Percentiles rank a stretch among this genome's conserved stretches.
Evolutionary conservation across 2,113 vertebrate genomes (phyloP).

Genomic region (Sinocyclocheilus anophthalmus): DNA sequence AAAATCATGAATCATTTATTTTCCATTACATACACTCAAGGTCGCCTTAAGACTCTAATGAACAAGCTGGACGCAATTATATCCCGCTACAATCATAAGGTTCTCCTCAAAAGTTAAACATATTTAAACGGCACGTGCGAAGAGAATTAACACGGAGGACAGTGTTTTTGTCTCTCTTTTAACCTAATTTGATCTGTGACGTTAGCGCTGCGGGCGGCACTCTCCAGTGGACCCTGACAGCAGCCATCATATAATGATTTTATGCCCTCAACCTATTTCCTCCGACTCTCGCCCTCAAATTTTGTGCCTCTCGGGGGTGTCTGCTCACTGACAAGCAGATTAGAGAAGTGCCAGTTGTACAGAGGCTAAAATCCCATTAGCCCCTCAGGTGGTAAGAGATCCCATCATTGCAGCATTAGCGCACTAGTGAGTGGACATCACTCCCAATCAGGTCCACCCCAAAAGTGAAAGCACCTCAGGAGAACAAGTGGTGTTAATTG

Average conservation of each 20-base stretch:
- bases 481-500: constrained; percentile 48
- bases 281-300: background rate
- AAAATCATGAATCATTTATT: constrained; percentile 24
- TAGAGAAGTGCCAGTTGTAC: constrained; percentile 56
- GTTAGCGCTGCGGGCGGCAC: background rate
- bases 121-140: background rate
- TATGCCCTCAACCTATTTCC: constrained; percentile 4
- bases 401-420: constrained; percentile 43
- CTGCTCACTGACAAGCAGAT: constrained; percentile 63
- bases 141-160: constrained; percentile 14
- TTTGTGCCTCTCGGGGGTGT: constrained; percentile 38
- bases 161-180: constrained; percentile 12
- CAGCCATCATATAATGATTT: constrained; percentile 14
- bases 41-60: constrained; percentile 18
- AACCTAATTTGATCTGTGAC: constrained; percentile 33
- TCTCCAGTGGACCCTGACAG: background rate
- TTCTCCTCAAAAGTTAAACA: background rate
- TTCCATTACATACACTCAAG: background rate
- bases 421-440: constrained; percentile 47
- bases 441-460: constrained; percentile 10
- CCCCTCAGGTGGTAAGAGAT: constrained; percentile 56
- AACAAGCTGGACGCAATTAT: background rate
- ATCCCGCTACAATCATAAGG: background rate
- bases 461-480: constrained; percentile 29
- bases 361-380: constrained; percentile 59